Evolutionary conservation across 53 echinoderm and acorn worm genomes (phyloP).

Genomic region (Holothuria scabra): DNA sequence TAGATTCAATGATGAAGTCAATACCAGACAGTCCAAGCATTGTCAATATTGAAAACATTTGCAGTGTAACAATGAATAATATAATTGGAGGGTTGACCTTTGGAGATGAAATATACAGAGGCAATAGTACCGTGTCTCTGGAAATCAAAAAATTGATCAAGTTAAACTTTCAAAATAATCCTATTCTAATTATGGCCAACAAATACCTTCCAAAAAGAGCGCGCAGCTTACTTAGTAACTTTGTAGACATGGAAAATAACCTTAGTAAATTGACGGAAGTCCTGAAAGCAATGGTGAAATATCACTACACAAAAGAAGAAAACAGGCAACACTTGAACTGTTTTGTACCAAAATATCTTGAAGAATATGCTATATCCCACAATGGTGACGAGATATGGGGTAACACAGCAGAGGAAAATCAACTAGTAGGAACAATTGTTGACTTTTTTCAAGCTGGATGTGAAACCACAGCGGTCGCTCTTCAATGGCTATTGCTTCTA

Average conservation of each 20-base stretch:
- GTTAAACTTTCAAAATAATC: slow-evolving; percentile 29
- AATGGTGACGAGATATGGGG: not conserved
- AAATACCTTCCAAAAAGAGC: not conserved
- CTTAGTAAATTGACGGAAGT: not conserved
- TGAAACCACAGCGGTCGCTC: slow-evolving; percentile 25
- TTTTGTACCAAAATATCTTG: not conserved
- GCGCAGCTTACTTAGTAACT: not conserved
- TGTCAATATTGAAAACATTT: not conserved
- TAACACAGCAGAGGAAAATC: not conserved
- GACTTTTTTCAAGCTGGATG: slow-evolving; percentile 49
- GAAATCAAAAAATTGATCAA: slow-evolving; percentile 6
- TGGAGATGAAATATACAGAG: slow-evolving; percentile 16
- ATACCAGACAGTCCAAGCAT: not conserved
- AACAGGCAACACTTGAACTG: not conserved
- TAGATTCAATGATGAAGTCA: not conserved
- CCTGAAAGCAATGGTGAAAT: slow-evolving; percentile 2
- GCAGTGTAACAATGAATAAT: not conserved
- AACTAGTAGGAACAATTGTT: slow-evolving; percentile 14
- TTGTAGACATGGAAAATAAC: slow-evolving; percentile 38
- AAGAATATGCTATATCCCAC: slow-evolving; percentile 16
- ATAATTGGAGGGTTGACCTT: slow-evolving; percentile 34
- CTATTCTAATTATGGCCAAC: not conserved
- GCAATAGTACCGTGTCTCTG: not conserved
- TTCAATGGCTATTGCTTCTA: slow-evolving; percentile 27
- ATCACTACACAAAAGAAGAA: not conserved